Percentiles rank a stretch among this genome's conserved stretches.
These are phyloP conservation scores for Polymixis flavicincta DNA, from an alignment of 2,888 invertebrate genomes.

Conservation along the genomic window DNA sequence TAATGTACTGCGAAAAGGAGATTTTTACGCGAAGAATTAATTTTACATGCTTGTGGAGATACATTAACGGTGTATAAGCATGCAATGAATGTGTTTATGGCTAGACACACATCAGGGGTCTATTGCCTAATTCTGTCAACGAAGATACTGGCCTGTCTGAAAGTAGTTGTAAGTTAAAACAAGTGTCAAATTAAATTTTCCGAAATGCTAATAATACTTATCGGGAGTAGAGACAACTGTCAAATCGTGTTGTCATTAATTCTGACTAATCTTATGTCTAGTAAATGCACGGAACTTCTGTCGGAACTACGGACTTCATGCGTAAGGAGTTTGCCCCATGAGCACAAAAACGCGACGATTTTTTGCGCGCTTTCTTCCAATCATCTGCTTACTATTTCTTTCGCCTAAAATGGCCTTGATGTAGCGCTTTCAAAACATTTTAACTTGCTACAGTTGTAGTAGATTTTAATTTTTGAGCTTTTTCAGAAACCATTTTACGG, in stretches of 20 bases:
- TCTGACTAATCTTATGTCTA: no score
- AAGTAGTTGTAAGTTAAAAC: no score
- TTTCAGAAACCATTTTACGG: neutral
- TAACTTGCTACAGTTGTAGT: neutral
- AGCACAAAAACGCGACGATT: neutral
- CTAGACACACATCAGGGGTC: neutral
- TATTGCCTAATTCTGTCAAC: no score
- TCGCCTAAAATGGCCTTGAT: neutral
- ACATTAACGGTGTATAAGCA: neutral
- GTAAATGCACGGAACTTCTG: no score
- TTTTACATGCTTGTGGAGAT: slow-evolving; percentile 30
- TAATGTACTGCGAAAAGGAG: slow-evolving; percentile 46
- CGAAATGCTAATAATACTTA: no score
- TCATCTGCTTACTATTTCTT: neutral
- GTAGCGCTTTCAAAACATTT: neutral
- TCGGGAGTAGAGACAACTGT: no score
- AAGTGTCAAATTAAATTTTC: no score
- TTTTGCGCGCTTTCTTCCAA: neutral
- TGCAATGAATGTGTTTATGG: neutral
- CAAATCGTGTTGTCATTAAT: no score
- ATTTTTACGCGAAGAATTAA: slow-evolving; percentile 37
- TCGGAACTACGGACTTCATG: no score
- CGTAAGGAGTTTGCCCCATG: no score
- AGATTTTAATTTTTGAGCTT: neutral
- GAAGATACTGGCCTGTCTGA: no score